Percentiles rank a stretch among this genome's conserved stretches.
These are phyloP conservation scores for Schizopygopsis malacanthus DNA, from an alignment of 2,797 vertebrate species.

Conservation along the genomic window DNA sequence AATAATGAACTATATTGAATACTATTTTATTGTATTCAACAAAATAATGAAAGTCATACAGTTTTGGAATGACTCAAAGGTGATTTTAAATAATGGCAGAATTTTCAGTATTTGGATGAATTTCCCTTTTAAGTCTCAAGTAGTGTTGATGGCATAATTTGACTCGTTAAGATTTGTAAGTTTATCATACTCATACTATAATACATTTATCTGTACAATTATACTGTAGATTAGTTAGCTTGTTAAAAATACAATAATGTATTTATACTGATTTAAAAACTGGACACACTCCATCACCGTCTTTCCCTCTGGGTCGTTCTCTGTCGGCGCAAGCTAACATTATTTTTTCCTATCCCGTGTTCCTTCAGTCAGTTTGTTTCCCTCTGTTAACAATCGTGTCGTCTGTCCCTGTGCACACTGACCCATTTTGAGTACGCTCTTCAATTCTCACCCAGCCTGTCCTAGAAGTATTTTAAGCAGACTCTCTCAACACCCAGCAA, in stretches of 20 bases:
- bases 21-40: neutral
- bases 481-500: constrained; percentile 50
- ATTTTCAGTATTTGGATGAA: neutral
- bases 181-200: neutral
- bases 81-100: neutral
- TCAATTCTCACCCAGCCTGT: constrained; percentile 29
- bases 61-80: neutral
- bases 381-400: constrained; percentile 35
- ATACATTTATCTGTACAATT: constrained; percentile 3
- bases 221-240: neutral
- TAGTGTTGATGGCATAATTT: neutral
- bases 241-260: constrained; percentile 3
- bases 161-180: constrained; percentile 11
- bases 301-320: neutral
- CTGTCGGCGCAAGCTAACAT: neutral
- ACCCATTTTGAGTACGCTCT: constrained; percentile 58
- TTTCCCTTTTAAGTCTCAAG: neutral
- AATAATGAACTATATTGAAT: no score
- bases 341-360: constrained; percentile 8
- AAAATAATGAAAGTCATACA: neutral
- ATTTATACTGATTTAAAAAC: constrained; percentile 8
- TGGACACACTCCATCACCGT: neutral
- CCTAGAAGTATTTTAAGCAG: constrained; percentile 60
- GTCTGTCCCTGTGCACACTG: constrained; percentile 52
- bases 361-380: neutral